Evolutionary conservation across 2,797 vertebrate genomes (phyloP).

Genomic region (Anas capensis): DNA sequence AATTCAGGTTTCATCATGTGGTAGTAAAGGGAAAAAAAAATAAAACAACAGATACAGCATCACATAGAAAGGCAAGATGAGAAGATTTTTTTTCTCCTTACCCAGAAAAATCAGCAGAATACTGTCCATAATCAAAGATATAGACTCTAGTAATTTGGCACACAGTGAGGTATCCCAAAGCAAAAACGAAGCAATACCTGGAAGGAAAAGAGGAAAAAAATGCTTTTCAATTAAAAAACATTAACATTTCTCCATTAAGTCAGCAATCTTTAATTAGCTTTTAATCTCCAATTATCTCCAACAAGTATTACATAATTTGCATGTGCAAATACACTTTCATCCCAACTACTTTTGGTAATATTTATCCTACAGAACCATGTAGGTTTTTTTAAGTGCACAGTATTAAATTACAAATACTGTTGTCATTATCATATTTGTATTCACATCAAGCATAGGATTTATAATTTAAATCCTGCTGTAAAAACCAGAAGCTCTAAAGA

Average conservation of each 20-base stretch:
- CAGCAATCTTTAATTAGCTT: neutral
- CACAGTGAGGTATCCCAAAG: conserved; percentile 95
- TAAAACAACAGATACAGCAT: neutral
- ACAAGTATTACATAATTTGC: neutral
- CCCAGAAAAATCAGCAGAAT: conserved; percentile 99
- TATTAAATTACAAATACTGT: neutral
- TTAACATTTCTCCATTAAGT: neutral
- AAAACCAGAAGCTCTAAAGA: neutral
- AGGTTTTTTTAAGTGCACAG: neutral
- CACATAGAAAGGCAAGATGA: neutral
- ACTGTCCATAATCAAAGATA: conserved; percentile 98
- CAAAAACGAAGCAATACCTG: conserved; percentile 97
- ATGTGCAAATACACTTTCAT: neutral
- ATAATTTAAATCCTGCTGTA: neutral
- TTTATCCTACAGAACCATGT: neutral
- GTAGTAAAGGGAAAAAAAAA: neutral
- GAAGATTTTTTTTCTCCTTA: conserved; percentile 79
- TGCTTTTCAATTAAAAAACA: neutral
- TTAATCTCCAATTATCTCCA: neutral
- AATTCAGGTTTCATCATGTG: neutral
- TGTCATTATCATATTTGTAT: neutral
- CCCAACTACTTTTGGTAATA: neutral
- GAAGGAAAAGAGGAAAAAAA: conserved; percentile 42
- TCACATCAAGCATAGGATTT: neutral
- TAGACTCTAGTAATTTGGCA: conserved; percentile 98